Conservation (phyloP, 2,888 invertebrate species). For the Eustalomyia histrio region DNA sequence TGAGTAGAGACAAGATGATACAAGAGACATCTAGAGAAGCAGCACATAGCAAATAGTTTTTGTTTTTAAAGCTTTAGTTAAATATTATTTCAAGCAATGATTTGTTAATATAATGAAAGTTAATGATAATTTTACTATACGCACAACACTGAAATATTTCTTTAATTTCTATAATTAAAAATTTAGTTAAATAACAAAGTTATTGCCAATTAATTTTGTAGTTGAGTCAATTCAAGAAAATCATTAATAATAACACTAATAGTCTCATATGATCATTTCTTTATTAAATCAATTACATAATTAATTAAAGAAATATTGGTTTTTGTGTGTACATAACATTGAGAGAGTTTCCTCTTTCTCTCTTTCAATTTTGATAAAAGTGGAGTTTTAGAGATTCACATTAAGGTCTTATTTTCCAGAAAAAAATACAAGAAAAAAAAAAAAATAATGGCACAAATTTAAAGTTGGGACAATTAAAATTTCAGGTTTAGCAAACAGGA, state of each 20-base stretch:
- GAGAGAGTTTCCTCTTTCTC: no score
- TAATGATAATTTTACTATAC: neutral
- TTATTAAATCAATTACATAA: no score
- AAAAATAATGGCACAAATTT: neutral
- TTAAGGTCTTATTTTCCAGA: constrained; percentile 4
- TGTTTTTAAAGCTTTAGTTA: neutral
- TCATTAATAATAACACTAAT: no score
- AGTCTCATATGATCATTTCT: no score
- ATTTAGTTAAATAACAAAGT: no score
- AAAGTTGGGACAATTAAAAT: neutral
- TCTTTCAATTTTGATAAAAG: neutral
- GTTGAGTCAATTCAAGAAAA: no score
- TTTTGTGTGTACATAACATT: no score
- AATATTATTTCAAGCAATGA: no score
- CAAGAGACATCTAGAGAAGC: neutral
- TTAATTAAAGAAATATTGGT: no score
- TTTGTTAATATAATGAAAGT: neutral
- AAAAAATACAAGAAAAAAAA: neutral
- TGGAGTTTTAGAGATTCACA: constrained; percentile 1
- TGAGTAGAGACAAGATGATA: neutral
- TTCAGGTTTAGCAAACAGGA: neutral
- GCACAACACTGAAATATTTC: constrained; percentile 22
- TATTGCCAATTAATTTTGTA: no score
- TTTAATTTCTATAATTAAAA: no score
- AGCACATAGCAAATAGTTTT: neutral